phyloP scores from a whole-genome alignment of 37 sponge, comb jelly and placozoan species.

The Ianthella basta region DNA sequence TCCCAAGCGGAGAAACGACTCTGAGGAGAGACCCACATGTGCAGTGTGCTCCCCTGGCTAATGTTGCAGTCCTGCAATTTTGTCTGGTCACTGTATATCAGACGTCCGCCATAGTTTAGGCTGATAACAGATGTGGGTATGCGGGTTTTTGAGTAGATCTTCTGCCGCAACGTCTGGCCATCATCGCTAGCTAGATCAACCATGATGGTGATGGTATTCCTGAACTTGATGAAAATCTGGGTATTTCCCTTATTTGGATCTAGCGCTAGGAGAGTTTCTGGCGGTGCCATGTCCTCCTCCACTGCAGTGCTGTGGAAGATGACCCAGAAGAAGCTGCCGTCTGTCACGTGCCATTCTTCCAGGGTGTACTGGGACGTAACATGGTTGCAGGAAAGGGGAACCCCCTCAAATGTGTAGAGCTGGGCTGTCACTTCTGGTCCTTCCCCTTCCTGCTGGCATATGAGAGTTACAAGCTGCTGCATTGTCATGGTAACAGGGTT shows the following conservation, averaged over 20 bases:
- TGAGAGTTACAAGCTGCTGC: background rate
- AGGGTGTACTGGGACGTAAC: conserved; percentile 20
- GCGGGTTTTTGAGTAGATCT: conserved; percentile 1
- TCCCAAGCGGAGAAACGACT: background rate
- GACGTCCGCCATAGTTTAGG: conserved; percentile 2
- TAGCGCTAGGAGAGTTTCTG: conserved; percentile 16
- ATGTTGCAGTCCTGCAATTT: conserved; percentile 13
- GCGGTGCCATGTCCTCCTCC: background rate
- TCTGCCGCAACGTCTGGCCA: conserved; percentile 45
- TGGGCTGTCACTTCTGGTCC: conserved; percentile 9
- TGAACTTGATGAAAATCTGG: conserved; percentile 37
- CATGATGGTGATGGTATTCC: conserved; percentile 15
- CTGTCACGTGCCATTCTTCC: conserved; percentile 22
- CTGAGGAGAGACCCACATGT: conserved; percentile 33
- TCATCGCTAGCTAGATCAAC: conserved; percentile 13
- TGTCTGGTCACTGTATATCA: conserved; percentile 5
- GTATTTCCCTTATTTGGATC: conserved; percentile 8
- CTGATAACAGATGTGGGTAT: conserved; percentile 31
- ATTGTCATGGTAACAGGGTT: background rate
- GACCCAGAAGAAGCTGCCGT: conserved; percentile 28
- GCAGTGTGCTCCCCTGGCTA: conserved; percentile 17
- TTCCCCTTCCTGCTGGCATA: background rate
- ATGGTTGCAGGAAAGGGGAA: conserved; percentile 8
- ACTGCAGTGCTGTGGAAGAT: conserved; percentile 19
- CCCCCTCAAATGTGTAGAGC: conserved; percentile 42